Conservation (phyloP, 30 jellyfish, hydroid and myxozoan genomes). For the Aurelia aurita region DNA sequence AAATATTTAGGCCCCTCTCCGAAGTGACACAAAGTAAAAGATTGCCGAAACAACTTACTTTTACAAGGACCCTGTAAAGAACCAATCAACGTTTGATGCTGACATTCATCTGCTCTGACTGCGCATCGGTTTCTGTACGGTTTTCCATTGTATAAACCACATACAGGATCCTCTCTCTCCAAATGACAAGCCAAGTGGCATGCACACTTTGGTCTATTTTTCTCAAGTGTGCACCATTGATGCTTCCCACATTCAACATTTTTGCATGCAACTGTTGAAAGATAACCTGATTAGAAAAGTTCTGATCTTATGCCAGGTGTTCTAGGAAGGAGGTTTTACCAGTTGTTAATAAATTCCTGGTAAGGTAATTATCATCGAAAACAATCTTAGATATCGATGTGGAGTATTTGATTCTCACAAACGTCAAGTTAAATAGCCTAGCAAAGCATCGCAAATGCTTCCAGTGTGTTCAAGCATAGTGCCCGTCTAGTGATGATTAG, state of each 20-base stretch:
- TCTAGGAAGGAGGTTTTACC: no score
- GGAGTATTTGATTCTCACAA: no score
- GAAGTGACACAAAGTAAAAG: no score
- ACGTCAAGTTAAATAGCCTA: no score
- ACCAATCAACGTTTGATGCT: slow-evolving; percentile 59
- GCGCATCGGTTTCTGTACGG: slow-evolving; percentile 69
- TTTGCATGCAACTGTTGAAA: slow-evolving; percentile 71
- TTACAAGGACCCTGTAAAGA: slow-evolving; percentile 66
- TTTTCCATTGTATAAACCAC: slow-evolving; percentile 68
- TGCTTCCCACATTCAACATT: slow-evolving; percentile 70
- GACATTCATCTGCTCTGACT: slow-evolving; percentile 71
- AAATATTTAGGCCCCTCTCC: no score
- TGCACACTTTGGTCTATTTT: slow-evolving; percentile 64
- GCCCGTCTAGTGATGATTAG: no score
- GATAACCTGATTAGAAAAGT: neutral
- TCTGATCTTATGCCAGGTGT: neutral
- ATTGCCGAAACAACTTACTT: neutral
- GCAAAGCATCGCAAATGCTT: no score
- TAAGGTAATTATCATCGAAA: no score
- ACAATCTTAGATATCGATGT: no score
- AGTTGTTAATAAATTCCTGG: no score
- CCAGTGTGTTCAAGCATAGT: no score
- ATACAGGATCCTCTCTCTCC: slow-evolving; percentile 45
- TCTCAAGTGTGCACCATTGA: slow-evolving; percentile 71
- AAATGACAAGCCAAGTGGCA: slow-evolving; percentile 72